Evolutionary conservation across 2,113 vertebrate genomes (phyloP), one percentile per base, ranked within the genome.

Genomic region (Eptesicus fuscus): DNA sequence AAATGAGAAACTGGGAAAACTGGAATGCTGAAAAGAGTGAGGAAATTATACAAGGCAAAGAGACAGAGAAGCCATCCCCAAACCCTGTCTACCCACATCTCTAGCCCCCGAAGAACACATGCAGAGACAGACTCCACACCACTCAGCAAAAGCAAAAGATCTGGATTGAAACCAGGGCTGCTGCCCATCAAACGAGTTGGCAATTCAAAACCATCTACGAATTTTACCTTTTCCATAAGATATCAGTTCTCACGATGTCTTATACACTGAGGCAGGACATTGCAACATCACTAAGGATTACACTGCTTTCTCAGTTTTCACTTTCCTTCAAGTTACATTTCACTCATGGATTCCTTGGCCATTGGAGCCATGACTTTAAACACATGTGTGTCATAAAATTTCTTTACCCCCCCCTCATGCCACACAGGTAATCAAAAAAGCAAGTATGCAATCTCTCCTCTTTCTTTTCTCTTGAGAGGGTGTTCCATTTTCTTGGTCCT

Each of bases 391-490:
- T 37, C 44, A 30, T 44, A 32, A 80, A 88, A 14, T 11, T 23
- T 47, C 28, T 10, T 78, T n/a, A n/a, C n/a, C n/a, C n/a, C n/a
- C 10, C 5, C 23, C 23, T 73, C 9, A 11, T 49, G 63, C 9
- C 9, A 49, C 20, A 28, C 13, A 84, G 20, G 76, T 5, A 80
- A 16, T 35, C 32, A 42, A 44, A 70, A 51, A 37, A 77, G 51
- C 59, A 35, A 17, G 4, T 16, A 22, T 8, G 1, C 2, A 28
- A 35, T 5, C 14, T 20, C 42, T 65, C 1, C 1, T 30, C 35
- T 86, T 71, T 37, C 17, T 37, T 35, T 87, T 51, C 47, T 63
- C 17, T 84, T 47, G 65, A 53, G 32, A 53, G 18, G 23, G 3
- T 44, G 22, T 63, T 82, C 14, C 3, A 51, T 73, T 37, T 70